These are phyloP conservation scores for Xiphias gladius DNA, from an alignment of 2,113 vertebrate genomes.

Conservation along the genomic window DNA sequence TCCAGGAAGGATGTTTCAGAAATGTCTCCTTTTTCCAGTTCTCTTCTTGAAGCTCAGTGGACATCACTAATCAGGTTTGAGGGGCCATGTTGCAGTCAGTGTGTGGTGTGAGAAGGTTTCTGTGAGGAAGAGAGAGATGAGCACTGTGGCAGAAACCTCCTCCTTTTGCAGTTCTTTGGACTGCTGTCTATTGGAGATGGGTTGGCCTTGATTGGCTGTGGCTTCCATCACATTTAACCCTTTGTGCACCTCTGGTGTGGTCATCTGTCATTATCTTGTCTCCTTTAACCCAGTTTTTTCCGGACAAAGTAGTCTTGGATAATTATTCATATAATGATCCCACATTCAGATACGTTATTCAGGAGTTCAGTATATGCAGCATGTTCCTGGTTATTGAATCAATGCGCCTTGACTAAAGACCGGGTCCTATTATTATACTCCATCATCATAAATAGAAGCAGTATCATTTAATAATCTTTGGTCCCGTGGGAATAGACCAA, in stretches of 20 bases:
- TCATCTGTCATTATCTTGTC: constrained; percentile 4
- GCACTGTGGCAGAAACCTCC: constrained; percentile 33
- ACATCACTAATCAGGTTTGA: constrained; percentile 36
- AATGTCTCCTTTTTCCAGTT: not conserved
- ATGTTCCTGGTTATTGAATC: not conserved
- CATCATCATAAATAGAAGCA: constrained; percentile 32
- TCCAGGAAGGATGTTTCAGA: constrained; percentile 13
- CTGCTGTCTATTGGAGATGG: constrained; percentile 32
- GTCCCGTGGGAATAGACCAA: constrained; percentile 21
- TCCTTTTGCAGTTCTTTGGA: constrained; percentile 40
- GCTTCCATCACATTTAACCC: constrained; percentile 62
- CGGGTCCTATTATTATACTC: constrained; percentile 9
- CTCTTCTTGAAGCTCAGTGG: constrained; percentile 22
- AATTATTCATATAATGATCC: not conserved
- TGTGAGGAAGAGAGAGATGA: constrained; percentile 22
- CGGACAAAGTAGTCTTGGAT: not conserved
- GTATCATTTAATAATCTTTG: constrained; percentile 19
- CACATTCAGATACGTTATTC: not conserved
- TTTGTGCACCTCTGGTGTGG: constrained; percentile 42
- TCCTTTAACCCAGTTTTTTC: not conserved
- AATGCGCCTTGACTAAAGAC: not conserved
- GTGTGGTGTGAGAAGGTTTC: constrained; percentile 17
- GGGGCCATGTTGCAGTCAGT: constrained; percentile 3
- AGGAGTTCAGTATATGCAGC: not conserved
- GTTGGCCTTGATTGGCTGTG: constrained; percentile 62